Conservation (phyloP, 2,113 vertebrate species). For the Dipodomys spectabilis region DNA sequence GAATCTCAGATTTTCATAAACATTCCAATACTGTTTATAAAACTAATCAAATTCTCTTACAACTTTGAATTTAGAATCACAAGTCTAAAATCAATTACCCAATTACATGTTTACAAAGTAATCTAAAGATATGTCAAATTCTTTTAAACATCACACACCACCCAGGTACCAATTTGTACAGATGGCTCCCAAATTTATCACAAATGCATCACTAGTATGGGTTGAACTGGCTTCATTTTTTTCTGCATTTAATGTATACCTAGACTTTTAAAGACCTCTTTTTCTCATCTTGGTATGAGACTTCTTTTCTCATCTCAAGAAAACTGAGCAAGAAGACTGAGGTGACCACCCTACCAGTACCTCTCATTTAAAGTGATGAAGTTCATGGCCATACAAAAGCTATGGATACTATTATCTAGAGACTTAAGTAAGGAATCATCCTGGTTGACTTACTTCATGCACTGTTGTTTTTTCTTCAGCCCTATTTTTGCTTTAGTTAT, state of each 20-base stretch:
- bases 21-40: conserved; percentile 72
- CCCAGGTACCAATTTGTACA: neutral
- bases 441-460: neutral
- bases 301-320: neutral
- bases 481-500: too few species aligned
- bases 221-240: conserved; percentile 40
- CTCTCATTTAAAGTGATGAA: neutral
- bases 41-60: conserved; percentile 71
- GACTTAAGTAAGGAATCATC: neutral
- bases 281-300: neutral
- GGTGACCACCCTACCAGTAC: neutral
- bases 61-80: conserved; percentile 74
- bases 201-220: neutral
- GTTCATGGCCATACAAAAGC: too few species aligned
- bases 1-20: conserved; percentile 66
- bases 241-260: conserved; percentile 43
- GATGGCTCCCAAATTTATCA: conserved; percentile 39
- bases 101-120: conserved; percentile 55
- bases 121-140: conserved; percentile 57
- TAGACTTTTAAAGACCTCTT: neutral
- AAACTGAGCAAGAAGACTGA: neutral
- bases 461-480: too few species aligned
- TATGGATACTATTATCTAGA: neutral
- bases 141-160: conserved; percentile 39
- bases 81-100: conserved; percentile 72